Evolutionary conservation across 2,797 vertebrate genomes (phyloP).

Genomic region (Smutsia temminckii): DNA sequence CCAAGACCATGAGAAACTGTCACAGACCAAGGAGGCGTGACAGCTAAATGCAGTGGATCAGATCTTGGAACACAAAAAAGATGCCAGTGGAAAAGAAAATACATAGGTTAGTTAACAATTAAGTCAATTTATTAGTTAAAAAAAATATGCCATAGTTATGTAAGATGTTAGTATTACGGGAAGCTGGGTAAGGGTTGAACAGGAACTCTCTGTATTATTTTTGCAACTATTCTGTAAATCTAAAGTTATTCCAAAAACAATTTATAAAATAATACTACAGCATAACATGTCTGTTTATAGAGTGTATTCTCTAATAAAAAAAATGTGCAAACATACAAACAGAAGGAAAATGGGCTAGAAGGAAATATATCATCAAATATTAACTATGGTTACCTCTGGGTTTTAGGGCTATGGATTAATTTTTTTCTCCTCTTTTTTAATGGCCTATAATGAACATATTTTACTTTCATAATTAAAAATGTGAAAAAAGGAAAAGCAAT

Average conservation of each 20-base stretch:
- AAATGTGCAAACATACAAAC: background rate
- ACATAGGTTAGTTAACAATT: background rate
- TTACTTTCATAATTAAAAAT: constrained; percentile 69
- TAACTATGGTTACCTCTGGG: background rate
- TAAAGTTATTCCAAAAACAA: background rate
- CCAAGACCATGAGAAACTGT: background rate
- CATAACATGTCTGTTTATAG: background rate
- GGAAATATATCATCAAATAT: background rate
- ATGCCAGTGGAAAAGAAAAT: background rate
- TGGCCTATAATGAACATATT: constrained; percentile 59
- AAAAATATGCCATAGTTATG: background rate
- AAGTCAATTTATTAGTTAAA: background rate
- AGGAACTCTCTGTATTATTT: background rate
- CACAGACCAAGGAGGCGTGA: background rate
- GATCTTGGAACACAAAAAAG: background rate
- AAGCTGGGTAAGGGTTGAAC: background rate
- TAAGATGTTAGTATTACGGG: background rate
- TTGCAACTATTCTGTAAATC: background rate
- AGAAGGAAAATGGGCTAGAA: background rate
- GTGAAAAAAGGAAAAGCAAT: constrained; percentile 55
- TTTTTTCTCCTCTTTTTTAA: constrained; percentile 54
- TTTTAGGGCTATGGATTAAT: background rate
- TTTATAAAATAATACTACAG: background rate
- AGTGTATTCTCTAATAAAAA: background rate
- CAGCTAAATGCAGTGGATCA: background rate